Evolutionary conservation across 2,113 vertebrate genomes (phyloP).

Genomic region (Phylloscopus trochiloides): DNA sequence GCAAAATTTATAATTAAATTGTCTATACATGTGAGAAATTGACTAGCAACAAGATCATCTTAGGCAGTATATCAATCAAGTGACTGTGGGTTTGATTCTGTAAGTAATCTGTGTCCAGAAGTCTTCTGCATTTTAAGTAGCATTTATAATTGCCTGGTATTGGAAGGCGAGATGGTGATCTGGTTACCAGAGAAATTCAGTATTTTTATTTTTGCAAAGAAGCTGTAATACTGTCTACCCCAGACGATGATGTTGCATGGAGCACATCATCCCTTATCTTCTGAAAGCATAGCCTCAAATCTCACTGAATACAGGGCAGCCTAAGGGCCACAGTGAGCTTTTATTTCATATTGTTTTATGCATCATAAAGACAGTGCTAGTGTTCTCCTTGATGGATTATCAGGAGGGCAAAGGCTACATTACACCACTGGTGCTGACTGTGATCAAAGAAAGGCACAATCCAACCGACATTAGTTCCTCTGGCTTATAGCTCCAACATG

Average conservation of each 20-base stretch:
- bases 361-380: background rate
- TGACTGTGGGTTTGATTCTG: background rate
- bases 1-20: background rate
- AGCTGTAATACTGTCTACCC: background rate
- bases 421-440: background rate
- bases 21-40: background rate
- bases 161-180: background rate
- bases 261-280: background rate
- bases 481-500: background rate
- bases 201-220: background rate
- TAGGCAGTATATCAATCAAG: background rate
- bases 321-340: background rate
- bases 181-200: background rate
- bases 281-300: background rate
- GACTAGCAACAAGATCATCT: background rate
- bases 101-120: background rate
- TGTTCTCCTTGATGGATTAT: background rate
- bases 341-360: background rate
- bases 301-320: background rate
- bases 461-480: background rate
- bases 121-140: background rate
- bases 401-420: background rate
- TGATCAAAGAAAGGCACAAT: background rate
- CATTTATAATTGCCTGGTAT: background rate
- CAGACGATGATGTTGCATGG: background rate